Evolutionary conservation across 92 coral and sea anemone species (phyloP).

Genomic region (Palythoa caribaeorum): DNA sequence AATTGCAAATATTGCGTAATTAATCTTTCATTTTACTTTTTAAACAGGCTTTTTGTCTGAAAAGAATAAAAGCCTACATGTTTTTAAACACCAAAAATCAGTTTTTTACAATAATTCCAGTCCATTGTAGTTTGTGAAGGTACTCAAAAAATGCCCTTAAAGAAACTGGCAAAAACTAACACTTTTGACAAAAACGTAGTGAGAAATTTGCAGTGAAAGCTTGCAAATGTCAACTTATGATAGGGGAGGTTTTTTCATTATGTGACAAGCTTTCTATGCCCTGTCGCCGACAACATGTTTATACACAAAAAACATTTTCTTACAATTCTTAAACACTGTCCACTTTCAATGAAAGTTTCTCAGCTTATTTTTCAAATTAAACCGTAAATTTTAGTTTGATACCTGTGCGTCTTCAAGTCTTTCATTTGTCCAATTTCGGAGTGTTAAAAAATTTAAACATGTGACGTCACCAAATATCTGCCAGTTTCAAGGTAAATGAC

Average conservation of each 20-base stretch:
- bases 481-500: not conserved
- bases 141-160: not conserved
- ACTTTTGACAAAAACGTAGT: not conserved
- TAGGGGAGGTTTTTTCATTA: not conserved
- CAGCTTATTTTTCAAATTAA: not conserved
- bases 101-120: not conserved
- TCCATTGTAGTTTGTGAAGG: not conserved
- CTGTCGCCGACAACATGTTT: not conserved
- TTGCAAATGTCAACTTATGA: not conserved
- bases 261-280: not conserved
- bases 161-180: not conserved
- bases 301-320: not conserved
- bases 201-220: not conserved
- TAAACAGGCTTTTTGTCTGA: too few species aligned
- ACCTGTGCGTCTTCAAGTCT: not conserved
- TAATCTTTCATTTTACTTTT: not conserved
- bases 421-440: not conserved
- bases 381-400: not conserved
- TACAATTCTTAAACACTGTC: not conserved
- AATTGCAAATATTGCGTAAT: not conserved
- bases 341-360: not conserved
- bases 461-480: not conserved
- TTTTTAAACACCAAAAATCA: not conserved
- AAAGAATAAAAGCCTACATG: too few species aligned
- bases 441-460: not conserved